phyloP scores from a whole-genome alignment of 2,113 vertebrate genomes.

The Percopsis transmontana region DNA sequence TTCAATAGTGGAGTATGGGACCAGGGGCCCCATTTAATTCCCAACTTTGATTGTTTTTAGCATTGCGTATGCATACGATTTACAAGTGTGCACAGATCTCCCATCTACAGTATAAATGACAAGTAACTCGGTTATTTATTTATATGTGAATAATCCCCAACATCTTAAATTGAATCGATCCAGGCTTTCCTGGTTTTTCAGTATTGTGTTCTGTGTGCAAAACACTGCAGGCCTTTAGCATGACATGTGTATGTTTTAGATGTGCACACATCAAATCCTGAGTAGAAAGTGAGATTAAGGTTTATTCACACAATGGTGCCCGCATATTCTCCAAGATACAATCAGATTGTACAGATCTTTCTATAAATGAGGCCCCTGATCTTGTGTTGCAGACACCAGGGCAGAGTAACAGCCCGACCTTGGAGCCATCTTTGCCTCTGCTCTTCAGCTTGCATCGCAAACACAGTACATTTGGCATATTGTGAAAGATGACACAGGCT shows the following conservation, averaged over 20 bases:
- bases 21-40: slow-evolving; percentile 57
- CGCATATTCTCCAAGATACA: slow-evolving; percentile 25
- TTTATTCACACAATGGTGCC: not conserved
- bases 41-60: not conserved
- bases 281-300: not conserved
- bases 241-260: not conserved
- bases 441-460: slow-evolving; percentile 85
- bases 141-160: not conserved
- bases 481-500: slow-evolving; percentile 51
- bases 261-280: slow-evolving; percentile 10
- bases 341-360: slow-evolving; percentile 35
- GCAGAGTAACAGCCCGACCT: slow-evolving; percentile 32
- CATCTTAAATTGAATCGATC: not conserved
- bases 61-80: too few species aligned
- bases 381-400: slow-evolving; percentile 33
- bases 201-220: not conserved
- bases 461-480: slow-evolving; percentile 83
- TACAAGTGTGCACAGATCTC: too few species aligned
- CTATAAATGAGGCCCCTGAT: slow-evolving; percentile 55
- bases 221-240: not conserved
- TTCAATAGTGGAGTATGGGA: slow-evolving; percentile 44
- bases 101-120: too few species aligned
- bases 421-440: slow-evolving; percentile 55
- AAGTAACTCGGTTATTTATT: too few species aligned
- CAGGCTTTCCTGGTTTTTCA: not conserved